These are phyloP conservation scores for Dicyrtomina minuta DNA, from an alignment of 2,888 invertebrate species.

Conservation along the genomic window DNA sequence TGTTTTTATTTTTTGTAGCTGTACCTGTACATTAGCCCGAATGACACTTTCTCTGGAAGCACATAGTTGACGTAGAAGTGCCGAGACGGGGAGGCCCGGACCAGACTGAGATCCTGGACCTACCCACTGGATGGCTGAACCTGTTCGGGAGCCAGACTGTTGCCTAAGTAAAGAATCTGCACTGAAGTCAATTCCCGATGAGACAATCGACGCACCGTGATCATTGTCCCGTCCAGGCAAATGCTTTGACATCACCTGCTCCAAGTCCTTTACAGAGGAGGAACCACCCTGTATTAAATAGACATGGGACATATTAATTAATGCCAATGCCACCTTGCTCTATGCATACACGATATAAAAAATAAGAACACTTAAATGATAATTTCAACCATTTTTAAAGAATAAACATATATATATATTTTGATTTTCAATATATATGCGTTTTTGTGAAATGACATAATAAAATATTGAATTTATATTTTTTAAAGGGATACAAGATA, in stretches of 20 bases:
- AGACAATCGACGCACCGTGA: slow-evolving; percentile 59
- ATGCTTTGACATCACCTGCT: slow-evolving; percentile 96
- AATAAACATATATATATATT: too few relatives aligned
- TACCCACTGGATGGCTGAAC: slow-evolving; percentile 73
- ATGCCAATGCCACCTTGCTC: too few relatives aligned
- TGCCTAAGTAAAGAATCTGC: slow-evolving; percentile 76
- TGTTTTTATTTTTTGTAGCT: too few relatives aligned
- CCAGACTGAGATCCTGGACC: slow-evolving; percentile 53
- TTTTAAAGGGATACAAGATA: too few relatives aligned
- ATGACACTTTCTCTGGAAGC: slow-evolving; percentile 94
- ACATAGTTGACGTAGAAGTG: slow-evolving; percentile 83
- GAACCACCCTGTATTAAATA: slow-evolving; percentile 54
- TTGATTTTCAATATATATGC: too few relatives aligned
- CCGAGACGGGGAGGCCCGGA: slow-evolving; percentile 75
- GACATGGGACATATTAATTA: not conserved
- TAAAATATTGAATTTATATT: too few relatives aligned
- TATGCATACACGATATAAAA: not conserved
- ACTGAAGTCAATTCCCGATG: slow-evolving; percentile 73
- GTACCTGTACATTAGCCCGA: slow-evolving; percentile 68
- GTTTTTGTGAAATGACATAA: too few relatives aligned
- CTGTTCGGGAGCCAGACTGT: slow-evolving; percentile 50
- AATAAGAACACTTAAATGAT: too few relatives aligned
- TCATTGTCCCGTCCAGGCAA: slow-evolving; percentile 59
- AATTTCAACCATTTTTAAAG: too few relatives aligned
- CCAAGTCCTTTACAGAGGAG: slow-evolving; percentile 86